A percentile compares a stretch with the other conserved stretches of the same genome.
Evolutionary conservation across 2,888 invertebrate genomes (phyloP).

Genomic region (Frankliniella fusca): DNA sequence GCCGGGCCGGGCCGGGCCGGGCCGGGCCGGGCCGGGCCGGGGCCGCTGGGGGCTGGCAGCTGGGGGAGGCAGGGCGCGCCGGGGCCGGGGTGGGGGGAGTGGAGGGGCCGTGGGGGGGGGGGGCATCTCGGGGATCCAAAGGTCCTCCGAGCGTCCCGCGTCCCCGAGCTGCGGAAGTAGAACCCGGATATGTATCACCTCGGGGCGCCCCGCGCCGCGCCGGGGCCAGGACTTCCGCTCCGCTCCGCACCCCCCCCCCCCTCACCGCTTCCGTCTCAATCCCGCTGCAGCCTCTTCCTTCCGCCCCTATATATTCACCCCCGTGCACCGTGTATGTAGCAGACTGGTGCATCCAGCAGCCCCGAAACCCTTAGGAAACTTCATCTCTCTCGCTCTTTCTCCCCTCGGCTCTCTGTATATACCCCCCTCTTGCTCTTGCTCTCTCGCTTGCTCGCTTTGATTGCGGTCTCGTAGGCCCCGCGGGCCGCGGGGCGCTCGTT

Average conservation of each 20-base stretch:
- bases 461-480: neutral
- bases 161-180: neutral
- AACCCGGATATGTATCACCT: neutral
- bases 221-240: neutral
- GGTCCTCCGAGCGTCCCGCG: no score
- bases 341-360: no score
- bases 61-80: neutral
- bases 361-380: no score
- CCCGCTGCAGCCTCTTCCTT: neutral
- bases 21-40: neutral
- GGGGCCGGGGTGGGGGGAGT: neutral
- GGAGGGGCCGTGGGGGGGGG: no score
- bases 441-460: neutral
- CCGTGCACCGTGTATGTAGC: neutral
- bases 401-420: neutral
- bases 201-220: neutral
- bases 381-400: neutral
- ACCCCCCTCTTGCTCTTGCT: neutral
- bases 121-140: no score
- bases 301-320: neutral
- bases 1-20: neutral
- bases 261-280: no score
- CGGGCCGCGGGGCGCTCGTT: neutral
- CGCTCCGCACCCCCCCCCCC: neutral
- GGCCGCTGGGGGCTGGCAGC: neutral